Conservation (phyloP, 1,140 invertebrate species). For the Saccostrea glomerata region DNA sequence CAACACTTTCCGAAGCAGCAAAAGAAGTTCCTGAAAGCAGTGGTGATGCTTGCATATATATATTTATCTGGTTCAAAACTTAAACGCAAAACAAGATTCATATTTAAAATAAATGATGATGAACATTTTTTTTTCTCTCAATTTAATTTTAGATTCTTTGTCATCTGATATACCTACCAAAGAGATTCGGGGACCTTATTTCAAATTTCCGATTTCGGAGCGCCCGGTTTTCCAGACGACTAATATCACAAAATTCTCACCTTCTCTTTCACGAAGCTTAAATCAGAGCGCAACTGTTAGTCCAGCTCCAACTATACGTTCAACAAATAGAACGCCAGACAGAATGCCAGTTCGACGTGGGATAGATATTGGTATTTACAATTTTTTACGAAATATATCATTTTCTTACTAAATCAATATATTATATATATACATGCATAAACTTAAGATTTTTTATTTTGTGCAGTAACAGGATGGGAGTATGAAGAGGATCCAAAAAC, state of each 20-base stretch:
- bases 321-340: background rate
- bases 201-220: background rate
- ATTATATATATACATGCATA: background rate
- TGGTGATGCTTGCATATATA: background rate
- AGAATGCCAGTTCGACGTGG: background rate
- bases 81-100: background rate
- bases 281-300: background rate
- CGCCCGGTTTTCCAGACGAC: background rate
- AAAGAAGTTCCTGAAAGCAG: background rate
- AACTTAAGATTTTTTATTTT: background rate
- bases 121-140: background rate
- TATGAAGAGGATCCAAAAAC: background rate
- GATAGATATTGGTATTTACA: background rate
- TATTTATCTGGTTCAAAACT: background rate
- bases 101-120: background rate
- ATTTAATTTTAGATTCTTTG: background rate
- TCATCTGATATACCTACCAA: background rate
- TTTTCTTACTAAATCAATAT: background rate
- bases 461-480: background rate
- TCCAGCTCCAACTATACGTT: background rate
- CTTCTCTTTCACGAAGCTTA: background rate
- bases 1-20: background rate
- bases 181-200: background rate
- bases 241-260: too few relatives aligned
- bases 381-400: background rate